Base-by-base conservation (phyloP, 1,140 invertebrate species). In the Drosophila saltans region DNA sequence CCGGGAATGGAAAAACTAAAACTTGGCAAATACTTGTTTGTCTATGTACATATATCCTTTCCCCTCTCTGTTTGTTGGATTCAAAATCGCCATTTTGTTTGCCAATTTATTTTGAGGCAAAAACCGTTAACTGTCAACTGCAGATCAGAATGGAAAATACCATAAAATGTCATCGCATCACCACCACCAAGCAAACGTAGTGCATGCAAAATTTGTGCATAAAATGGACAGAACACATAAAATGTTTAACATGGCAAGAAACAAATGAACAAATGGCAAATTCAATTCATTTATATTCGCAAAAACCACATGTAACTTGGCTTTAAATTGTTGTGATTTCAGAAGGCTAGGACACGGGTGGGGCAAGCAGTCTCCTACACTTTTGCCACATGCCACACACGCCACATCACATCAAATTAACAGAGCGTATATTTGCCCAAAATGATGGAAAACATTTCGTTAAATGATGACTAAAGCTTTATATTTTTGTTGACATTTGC, bases 251-350 rank as follows among this genome's bases (percentile, higher is more conserved):
- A 40, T 59, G 28, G 36, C 39, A 64, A 55, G 39, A 41, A 80
- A 52, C 36, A 67, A 52, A 59, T 16, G 41, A 8, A 55, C 45
- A 60, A 66, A 59, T 66, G 69, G 52, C 55, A 73, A 82, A 88
- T 81, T 85, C 72, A 88, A 88, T 82, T 88, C 77, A 66, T 41
- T 52, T 52, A 16, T 40, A 57, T 52, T 61, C 69, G 57, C 59
- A 78, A 81, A 71, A 69, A 61, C 65, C 59, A 56, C 71, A 52
- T 52, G 59, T 72, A 69, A 74, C 58, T 52, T 52, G 45, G 59
- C 48, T 67, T 65, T 57, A 61, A 67, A 78, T 89, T 80, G 68
- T 88, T 83, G 55, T 74, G 77, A 76, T 79, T 69, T 66, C 69
- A 6, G n/a, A 1, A 55, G 10, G 45, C 26, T 1, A 24, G 21